These are phyloP conservation scores for Probosciger aterrimus DNA, from an alignment of 2,113 vertebrate genomes.

Conservation along the genomic window DNA sequence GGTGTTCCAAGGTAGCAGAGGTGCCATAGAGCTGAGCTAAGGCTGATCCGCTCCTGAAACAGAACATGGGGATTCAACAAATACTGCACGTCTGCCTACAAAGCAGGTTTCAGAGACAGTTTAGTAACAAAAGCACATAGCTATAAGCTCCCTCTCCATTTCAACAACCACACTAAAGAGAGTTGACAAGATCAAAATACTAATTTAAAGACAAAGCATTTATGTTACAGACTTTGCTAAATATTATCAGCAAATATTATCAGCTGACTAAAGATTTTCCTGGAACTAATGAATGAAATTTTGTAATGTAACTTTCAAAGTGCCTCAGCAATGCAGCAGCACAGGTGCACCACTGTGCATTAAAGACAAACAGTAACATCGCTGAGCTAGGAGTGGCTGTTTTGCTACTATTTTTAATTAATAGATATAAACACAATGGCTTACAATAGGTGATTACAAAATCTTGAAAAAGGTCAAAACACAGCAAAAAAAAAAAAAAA, in stretches of 20 bases:
- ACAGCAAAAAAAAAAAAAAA: neutral
- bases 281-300: neutral
- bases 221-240: neutral
- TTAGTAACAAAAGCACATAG: neutral
- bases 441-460: neutral
- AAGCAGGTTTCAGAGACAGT: conserved; percentile 16
- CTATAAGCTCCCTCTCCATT: neutral
- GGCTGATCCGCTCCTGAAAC: conserved; percentile 92
- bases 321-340: neutral
- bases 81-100: neutral
- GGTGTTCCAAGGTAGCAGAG: conserved; percentile 96
- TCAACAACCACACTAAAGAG: neutral
- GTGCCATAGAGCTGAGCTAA: conserved; percentile 96
- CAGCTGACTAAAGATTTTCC: neutral
- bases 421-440: neutral
- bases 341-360: rapidly evolving
- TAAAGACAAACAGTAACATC: neutral
- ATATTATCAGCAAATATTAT: neutral
- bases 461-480: neutral
- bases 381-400: neutral
- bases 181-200: neutral
- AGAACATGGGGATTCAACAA: conserved; percentile 25
- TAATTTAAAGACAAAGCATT: neutral
- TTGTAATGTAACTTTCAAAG: neutral
- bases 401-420: neutral